Base-by-base conservation (phyloP, 2,797 vertebrate genomes). In the Tragopan temminckii region DNA sequence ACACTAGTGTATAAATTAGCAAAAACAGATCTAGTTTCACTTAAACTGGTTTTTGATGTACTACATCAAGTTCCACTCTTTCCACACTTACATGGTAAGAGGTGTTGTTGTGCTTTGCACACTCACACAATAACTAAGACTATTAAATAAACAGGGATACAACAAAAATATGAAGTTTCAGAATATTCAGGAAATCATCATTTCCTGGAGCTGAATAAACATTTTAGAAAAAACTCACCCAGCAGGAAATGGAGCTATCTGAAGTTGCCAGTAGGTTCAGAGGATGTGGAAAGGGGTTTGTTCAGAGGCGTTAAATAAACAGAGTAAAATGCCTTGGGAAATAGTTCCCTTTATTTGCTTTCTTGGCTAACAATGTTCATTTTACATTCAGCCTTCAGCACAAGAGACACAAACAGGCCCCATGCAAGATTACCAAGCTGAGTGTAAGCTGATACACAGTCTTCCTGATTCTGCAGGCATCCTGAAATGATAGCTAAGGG, bases 181-280 rank as follows among this genome's bases (percentile, higher is more conserved):
- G 93, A 93, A 90, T 96, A 94, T 95, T 96, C 94, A 96, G 95
- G 94, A 96, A 96, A 94, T 92, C 91, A 94, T 96, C 88, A 93
- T 90, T 96, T 96, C 95, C 91, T 95, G 92, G 85, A 92, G 77
- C 90, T 93, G 87, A 96, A 89, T 81, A 87, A 92, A 88, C 93
- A 88, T 94, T 95, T 93, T 67, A 91, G 64, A 91, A 95, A 94
- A 95, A 96, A 86, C 68, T 94, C 66, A 91, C 81, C 88, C 89
- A 94, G 95, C 91, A 95, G 95, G 95, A 97, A 96, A 94, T 95
- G 92, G 95, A 94, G 87, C 95, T 96, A 92, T 95, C 95, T 95
- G 90, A 94, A 96, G 94, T 95, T 85, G 88, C 90, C 91, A 94
- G 81, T 93, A 94, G 87, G 87, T 90, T 88, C 84, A 89, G 55